These are phyloP conservation scores for Actinia equina DNA, from an alignment of 64 coral and sea anemone species.

Conservation along the genomic window DNA sequence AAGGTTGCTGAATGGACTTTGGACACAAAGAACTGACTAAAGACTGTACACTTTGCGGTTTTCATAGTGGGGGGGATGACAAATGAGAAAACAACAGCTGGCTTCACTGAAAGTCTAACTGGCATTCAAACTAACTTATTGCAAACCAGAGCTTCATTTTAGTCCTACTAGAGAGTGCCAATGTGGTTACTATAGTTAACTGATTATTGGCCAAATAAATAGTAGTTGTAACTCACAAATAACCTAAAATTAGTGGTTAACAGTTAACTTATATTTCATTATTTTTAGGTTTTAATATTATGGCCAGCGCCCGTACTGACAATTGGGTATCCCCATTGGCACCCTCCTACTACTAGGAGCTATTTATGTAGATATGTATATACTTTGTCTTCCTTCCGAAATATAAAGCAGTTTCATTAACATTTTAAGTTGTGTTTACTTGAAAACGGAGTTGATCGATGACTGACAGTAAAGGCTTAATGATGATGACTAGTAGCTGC, in stretches of 20 bases:
- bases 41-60: constrained; percentile 1
- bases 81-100: background rate
- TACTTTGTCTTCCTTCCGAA: background rate
- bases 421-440: background rate
- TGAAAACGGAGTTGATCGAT: background rate
- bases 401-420: background rate
- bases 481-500: too few relatives aligned
- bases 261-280: too few relatives aligned
- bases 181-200: background rate
- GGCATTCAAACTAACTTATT: background rate
- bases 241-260: background rate
- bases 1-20: too few relatives aligned
- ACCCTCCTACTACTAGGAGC: too few relatives aligned
- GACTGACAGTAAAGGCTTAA: background rate
- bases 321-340: too few relatives aligned
- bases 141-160: too few relatives aligned
- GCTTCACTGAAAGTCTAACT: background rate
- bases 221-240: too few relatives aligned
- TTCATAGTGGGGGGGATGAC: background rate
- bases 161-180: too few relatives aligned
- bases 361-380: background rate
- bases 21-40: too few relatives aligned
- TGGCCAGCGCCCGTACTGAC: too few relatives aligned
- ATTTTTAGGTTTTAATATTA: too few relatives aligned
- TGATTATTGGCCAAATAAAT: too few relatives aligned